phyloP scores from a whole-genome alignment of 1,140 invertebrate genomes.

The Ostrea denselamellosa region DNA sequence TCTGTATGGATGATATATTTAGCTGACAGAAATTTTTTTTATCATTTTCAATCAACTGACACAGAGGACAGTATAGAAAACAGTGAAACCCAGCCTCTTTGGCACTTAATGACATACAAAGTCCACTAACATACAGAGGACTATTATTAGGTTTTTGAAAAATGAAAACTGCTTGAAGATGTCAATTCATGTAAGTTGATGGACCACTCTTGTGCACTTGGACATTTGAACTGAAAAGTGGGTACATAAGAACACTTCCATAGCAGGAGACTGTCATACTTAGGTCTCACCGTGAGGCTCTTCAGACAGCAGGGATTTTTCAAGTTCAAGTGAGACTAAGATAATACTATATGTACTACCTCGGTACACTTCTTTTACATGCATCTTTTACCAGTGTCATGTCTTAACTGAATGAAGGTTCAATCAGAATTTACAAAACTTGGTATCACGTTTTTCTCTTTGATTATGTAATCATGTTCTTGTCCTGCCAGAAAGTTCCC shows the following conservation, averaged over 20 bases:
- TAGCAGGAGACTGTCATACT: not conserved
- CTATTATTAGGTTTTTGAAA: too few relatives aligned
- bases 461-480: slow-evolving; percentile 13
- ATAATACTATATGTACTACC: not conserved
- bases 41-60: too few relatives aligned
- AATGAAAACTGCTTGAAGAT: not conserved
- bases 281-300: not conserved
- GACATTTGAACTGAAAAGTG: not conserved
- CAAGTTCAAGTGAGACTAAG: not conserved
- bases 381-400: not conserved
- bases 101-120: too few relatives aligned
- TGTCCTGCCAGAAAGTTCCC: not conserved
- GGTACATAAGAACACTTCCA: not conserved
- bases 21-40: too few relatives aligned
- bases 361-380: not conserved
- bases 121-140: too few relatives aligned
- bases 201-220: not conserved
- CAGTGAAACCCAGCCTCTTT: too few relatives aligned
- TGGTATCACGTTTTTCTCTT: not conserved
- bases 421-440: not conserved
- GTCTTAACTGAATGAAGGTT: not conserved
- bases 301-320: not conserved
- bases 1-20: too few relatives aligned
- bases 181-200: not conserved
- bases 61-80: too few relatives aligned